Conservation (phyloP, 2,113 vertebrate genomes). For the Alouatta palliata region DNA sequence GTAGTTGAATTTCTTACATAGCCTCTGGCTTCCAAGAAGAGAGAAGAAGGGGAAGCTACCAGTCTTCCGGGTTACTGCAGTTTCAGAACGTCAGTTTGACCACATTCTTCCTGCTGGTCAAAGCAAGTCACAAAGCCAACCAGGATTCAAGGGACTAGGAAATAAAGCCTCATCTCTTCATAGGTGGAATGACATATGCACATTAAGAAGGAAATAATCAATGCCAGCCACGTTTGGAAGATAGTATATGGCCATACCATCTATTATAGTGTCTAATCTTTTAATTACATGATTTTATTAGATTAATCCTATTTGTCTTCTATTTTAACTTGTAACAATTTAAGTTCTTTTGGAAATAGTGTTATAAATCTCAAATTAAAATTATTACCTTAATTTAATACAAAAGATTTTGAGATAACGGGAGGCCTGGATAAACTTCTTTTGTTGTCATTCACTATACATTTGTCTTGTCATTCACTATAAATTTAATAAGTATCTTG, state of each 20-base stretch:
- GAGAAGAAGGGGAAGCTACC: neutral
- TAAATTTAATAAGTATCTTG: slow-evolving; percentile 47
- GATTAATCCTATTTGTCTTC: neutral
- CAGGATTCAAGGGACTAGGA: neutral
- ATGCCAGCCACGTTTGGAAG: neutral
- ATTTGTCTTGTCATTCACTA: neutral
- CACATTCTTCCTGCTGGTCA: neutral
- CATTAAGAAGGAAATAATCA: neutral
- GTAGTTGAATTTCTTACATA: neutral
- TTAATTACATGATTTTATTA: slow-evolving; percentile 37
- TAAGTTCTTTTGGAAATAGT: slow-evolving; percentile 31
- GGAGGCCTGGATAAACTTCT: neutral
- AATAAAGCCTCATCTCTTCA: neutral
- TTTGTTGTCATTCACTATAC: slow-evolving; percentile 9
- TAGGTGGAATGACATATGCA: neutral
- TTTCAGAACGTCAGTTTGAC: neutral
- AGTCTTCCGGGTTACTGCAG: neutral
- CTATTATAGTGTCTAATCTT: neutral
- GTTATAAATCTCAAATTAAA: slow-evolving; percentile 38
- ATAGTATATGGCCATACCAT: neutral
- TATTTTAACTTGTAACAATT: slow-evolving; percentile 43
- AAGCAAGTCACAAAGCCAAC: neutral
- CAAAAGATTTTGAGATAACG: neutral
- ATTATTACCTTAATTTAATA: slow-evolving; percentile 36
- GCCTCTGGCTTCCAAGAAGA: neutral